A percentile compares a stretch with the other conserved stretches of the same genome.
Conservation (phyloP, 1,140 invertebrate species). For the Phocides pigmalion region DNA sequence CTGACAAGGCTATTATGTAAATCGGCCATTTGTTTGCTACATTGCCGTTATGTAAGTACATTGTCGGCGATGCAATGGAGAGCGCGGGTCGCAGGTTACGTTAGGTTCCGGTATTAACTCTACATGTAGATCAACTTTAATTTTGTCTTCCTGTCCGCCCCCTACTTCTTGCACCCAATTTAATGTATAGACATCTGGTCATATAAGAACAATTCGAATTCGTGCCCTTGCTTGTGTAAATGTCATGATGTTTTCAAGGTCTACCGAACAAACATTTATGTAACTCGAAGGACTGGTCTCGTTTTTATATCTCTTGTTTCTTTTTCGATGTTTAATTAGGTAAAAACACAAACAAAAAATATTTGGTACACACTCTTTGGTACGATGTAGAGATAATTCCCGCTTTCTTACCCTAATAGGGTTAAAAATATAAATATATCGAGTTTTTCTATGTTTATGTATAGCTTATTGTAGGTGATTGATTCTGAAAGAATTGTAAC, state of each 20-base stretch:
- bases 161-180: neutral
- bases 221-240: neutral
- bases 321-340: too few species aligned
- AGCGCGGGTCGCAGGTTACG: constrained; percentile 73
- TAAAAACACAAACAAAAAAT: too few species aligned
- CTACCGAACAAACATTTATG: constrained; percentile 6
- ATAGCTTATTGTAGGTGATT: too few species aligned
- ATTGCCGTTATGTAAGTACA: constrained; percentile 67
- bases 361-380: too few species aligned
- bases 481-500: too few species aligned
- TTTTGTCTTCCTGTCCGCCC: constrained; percentile 14
- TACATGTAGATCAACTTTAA: constrained; percentile 15
- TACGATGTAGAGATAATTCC: too few species aligned
- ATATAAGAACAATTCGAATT: neutral
- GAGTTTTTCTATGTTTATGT: too few species aligned
- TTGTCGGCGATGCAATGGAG: constrained; percentile 67
- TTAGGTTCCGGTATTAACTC: constrained; percentile 44
- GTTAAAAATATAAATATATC: too few species aligned
- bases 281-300: constrained; percentile 1
- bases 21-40: constrained; percentile 73
- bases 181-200: neutral
- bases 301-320: too few species aligned
- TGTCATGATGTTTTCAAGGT: constrained; percentile 8
- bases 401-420: too few species aligned
- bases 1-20: constrained; percentile 73